Percentiles rank a stretch among this genome's conserved stretches.
Evolutionary conservation across 2,113 vertebrate genomes (phyloP).

Genomic region (Phocoena sinus): DNA sequence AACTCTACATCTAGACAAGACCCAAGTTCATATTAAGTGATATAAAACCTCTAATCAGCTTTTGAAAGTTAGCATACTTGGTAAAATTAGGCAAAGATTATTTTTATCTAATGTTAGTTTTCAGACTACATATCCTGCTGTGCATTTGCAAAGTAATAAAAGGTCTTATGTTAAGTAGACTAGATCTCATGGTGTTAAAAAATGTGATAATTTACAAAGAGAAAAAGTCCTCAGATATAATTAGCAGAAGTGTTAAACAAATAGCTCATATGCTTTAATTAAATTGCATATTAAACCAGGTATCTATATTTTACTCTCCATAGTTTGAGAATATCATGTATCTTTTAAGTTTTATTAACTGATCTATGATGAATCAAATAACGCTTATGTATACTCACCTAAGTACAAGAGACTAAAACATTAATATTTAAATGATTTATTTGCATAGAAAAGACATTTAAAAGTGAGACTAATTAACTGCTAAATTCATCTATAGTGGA

Average conservation of each 20-base stretch:
- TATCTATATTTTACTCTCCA: neutral
- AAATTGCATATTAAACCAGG: neutral
- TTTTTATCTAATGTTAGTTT: constrained; percentile 4
- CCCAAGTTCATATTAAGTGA: neutral
- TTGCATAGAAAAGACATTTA: neutral
- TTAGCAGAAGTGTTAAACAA: neutral
- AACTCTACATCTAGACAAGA: constrained; percentile 6
- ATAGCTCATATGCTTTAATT: neutral
- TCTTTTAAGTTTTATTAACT: neutral
- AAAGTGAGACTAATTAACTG: neutral
- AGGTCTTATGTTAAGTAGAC: neutral
- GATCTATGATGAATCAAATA: neutral
- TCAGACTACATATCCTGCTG: neutral
- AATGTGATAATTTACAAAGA: neutral
- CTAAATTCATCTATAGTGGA: neutral
- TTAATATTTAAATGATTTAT: neutral
- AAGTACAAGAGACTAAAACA: neutral
- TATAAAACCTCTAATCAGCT: neutral
- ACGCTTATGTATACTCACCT: neutral
- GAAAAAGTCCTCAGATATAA: neutral
- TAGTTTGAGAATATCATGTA: neutral
- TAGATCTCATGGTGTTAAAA: neutral
- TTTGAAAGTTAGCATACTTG: neutral
- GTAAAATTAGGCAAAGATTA: neutral
- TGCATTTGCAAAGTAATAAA: neutral